Evolutionary conservation across 1,140 invertebrate species (phyloP).

Genomic region (Triops cancriformis): DNA sequence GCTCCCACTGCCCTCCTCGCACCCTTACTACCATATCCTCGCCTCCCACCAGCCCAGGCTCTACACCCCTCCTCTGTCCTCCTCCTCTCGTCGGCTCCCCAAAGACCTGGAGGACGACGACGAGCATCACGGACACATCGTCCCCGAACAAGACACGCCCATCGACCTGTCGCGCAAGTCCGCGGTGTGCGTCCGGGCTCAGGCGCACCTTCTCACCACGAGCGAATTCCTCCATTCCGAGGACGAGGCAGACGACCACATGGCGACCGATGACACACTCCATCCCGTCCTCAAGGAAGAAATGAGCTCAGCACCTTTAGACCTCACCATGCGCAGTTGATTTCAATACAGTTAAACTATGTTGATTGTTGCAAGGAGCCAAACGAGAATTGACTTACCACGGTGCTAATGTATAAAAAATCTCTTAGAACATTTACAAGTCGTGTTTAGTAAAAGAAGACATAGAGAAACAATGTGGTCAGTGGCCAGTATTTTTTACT

Average conservation of each 20-base stretch:
- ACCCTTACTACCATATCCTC: neutral
- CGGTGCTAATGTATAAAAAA: neutral
- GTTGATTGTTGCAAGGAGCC: neutral
- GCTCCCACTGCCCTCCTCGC: neutral
- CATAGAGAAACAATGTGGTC: neutral
- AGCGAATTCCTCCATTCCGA: constrained; percentile 3
- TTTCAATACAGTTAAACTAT: neutral
- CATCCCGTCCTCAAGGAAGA: neutral
- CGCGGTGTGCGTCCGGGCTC: neutral
- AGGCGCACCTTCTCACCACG: neutral
- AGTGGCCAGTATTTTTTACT: neutral
- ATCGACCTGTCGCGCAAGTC: constrained; percentile 34
- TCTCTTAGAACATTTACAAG: neutral
- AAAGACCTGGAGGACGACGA: neutral
- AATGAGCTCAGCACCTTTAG: constrained; percentile 20
- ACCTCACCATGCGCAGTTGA: constrained; percentile 24
- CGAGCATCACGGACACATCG: constrained; percentile 20
- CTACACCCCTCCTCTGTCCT: neutral
- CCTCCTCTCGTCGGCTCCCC: neutral
- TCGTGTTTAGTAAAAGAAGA: neutral
- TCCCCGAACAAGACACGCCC: constrained; percentile 35
- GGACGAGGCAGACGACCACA: neutral
- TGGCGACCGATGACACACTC: neutral
- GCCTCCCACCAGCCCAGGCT: neutral
- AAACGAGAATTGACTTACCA: neutral